These are phyloP conservation scores for Mesodorylaimus sp. DNA, from an alignment of 2,888 invertebrate genomes.

Conservation along the genomic window DNA sequence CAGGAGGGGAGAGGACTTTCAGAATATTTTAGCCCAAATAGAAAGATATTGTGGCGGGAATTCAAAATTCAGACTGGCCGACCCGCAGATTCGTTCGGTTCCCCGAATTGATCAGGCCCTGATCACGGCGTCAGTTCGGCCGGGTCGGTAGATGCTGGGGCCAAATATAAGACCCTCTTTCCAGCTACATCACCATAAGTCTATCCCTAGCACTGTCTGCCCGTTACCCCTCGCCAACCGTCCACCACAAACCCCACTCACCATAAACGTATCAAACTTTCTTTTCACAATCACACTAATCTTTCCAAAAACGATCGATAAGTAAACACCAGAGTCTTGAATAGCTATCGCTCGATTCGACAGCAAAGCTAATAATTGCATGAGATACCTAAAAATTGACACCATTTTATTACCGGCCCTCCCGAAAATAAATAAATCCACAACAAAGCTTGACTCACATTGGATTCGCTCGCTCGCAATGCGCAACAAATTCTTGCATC, in stretches of 20 bases:
- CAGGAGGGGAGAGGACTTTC: no score
- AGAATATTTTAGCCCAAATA: no score
- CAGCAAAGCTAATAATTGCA: constrained; percentile 73
- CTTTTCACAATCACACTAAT: constrained; percentile 68
- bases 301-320: constrained; percentile 67
- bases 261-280: constrained; percentile 75
- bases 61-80: no score
- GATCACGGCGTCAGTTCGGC: no score
- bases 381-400: constrained; percentile 54
- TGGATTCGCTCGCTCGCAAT: constrained; percentile 67
- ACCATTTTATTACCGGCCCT: constrained; percentile 2
- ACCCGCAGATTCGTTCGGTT: no score
- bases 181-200: no score
- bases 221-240: no score
- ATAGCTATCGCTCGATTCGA: constrained; percentile 80
- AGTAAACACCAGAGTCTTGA: constrained; percentile 63
- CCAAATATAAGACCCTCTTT: no score
- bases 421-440: neutral
- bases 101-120: no score
- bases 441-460: constrained; percentile 47
- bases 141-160: no score
- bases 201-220: no score
- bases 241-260: constrained; percentile 20
- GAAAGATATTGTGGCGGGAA: no score
- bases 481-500: constrained; percentile 60